phyloP scores from a whole-genome alignment of 2,797 vertebrate genomes.

The Chelmon rostratus region DNA sequence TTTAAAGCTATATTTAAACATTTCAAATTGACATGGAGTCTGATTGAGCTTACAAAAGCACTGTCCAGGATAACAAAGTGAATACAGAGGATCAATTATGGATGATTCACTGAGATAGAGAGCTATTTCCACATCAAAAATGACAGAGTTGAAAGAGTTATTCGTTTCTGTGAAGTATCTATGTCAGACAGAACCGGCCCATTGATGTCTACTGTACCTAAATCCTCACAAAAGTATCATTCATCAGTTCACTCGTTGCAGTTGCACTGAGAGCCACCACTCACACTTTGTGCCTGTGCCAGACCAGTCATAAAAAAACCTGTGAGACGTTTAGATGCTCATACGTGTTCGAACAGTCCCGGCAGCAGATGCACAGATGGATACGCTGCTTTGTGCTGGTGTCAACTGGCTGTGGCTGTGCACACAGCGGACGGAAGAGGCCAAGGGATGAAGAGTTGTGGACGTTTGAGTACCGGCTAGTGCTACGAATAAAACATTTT shows the following conservation, averaged over 20 bases:
- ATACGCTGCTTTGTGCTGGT: slow-evolving; percentile 45
- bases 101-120: slow-evolving; percentile 62
- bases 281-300: slow-evolving; percentile 42
- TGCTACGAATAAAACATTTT: slow-evolving; percentile 29
- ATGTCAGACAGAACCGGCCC: slow-evolving; percentile 53
- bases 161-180: slow-evolving; percentile 59
- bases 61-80: slow-evolving; percentile 50
- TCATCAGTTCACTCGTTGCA: slow-evolving; percentile 60
- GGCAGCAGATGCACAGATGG: slow-evolving; percentile 59
- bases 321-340: slow-evolving; percentile 39
- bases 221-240: slow-evolving; percentile 42
- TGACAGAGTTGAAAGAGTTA: slow-evolving; percentile 66
- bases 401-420: slow-evolving; percentile 60
- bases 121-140: slow-evolving; percentile 65
- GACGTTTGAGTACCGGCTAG: slow-evolving; percentile 3
- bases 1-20: slow-evolving; percentile 41
- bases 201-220: slow-evolving; percentile 50
- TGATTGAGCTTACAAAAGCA: slow-evolving; percentile 58
- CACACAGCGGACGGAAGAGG: slow-evolving; percentile 34
- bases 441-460: slow-evolving; percentile 14
- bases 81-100: slow-evolving; percentile 71
- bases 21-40: slow-evolving; percentile 47
- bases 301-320: slow-evolving; percentile 43
- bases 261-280: slow-evolving; percentile 34
- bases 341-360: slow-evolving; percentile 37